Percentiles rank a stretch among this genome's conserved stretches.
phyloP scores from a whole-genome alignment of 2,797 vertebrate species.

The Propithecus perrieri region DNA sequence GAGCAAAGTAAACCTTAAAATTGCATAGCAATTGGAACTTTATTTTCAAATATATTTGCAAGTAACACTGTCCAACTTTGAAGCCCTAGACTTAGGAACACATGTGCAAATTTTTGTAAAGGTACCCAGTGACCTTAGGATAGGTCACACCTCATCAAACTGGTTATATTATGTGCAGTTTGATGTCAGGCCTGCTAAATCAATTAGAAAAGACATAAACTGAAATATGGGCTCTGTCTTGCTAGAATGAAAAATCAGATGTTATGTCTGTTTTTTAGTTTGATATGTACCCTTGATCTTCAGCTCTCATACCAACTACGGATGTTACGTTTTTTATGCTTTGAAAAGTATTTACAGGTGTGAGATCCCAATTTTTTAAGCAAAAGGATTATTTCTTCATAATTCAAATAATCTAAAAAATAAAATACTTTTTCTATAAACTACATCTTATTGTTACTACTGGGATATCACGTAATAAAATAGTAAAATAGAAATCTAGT shows the following conservation, averaged over 20 bases:
- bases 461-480: background rate
- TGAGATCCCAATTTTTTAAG: background rate
- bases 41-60: conserved; percentile 36
- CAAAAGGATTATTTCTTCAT: conserved; percentile 16
- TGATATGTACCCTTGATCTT: conserved; percentile 33
- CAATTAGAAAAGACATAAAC: conserved; percentile 65
- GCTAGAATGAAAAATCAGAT: conserved; percentile 66
- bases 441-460: background rate
- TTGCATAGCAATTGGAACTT: background rate
- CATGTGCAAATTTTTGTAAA: background rate
- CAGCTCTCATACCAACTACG: conserved; percentile 1
- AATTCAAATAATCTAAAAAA: background rate
- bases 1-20: background rate
- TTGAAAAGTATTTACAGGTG: conserved; percentile 53
- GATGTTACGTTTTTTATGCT: background rate
- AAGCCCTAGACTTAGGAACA: background rate
- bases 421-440: background rate
- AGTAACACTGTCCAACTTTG: background rate
- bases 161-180: background rate
- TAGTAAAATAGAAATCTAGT: background rate
- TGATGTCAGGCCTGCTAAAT: conserved; percentile 39
- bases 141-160: conserved; percentile 56
- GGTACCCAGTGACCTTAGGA: conserved; percentile 19
- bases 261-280: conserved; percentile 54
- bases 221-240: conserved; percentile 30